Base-by-base conservation (phyloP, 2,888 invertebrate genomes). In the Formica aserva region DNA sequence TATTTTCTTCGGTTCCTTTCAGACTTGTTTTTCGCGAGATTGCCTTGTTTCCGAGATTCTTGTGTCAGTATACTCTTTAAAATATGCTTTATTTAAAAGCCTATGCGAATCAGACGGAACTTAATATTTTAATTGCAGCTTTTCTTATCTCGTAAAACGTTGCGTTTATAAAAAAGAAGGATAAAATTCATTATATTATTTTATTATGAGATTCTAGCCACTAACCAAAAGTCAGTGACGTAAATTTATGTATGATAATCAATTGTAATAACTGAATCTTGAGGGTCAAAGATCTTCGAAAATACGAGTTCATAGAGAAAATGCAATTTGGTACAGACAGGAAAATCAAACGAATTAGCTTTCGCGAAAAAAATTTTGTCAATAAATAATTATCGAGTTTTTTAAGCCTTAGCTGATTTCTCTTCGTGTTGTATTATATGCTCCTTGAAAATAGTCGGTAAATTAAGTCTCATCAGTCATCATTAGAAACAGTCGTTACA, bases 391-490 rank as follows among this genome's bases (percentile, higher is more conserved):
- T 32, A 76, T 38, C 18, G 8, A n/a, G n/a, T 62, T 15, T 13
- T 26, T 13, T 57, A 38, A 38, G 18, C 13, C 18, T 8, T 29
- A 32, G 11, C 41, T 45, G 22, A 38, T 22, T 78, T 69, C 55
- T 69, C 38, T 69, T 32, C 18, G 4, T 9, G 22, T n/a, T n/a
- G 48, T 76, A 35, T 41, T n/a, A 13, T 29, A 18, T 52, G 18
- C 32, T 6, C 3, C 26, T 32, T 13, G 22, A 57, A 69, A n/a
- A 11, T 22, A 15, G 22, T 57, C 57, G 35, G 35, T 67, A 67
- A 77, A 67, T 77, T 67, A 38, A 32, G 38, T 48, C 52, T 77
- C 76, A 77, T 77, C 22, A 57, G 71, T 57, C 78, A 57, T 57
- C 55, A 57, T 78, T 78, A 78, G 32, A 57, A 71, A 78, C 41